These are phyloP conservation scores for Crocallis elinguaria DNA, from an alignment of 2,888 invertebrate genomes.

Conservation along the genomic window DNA sequence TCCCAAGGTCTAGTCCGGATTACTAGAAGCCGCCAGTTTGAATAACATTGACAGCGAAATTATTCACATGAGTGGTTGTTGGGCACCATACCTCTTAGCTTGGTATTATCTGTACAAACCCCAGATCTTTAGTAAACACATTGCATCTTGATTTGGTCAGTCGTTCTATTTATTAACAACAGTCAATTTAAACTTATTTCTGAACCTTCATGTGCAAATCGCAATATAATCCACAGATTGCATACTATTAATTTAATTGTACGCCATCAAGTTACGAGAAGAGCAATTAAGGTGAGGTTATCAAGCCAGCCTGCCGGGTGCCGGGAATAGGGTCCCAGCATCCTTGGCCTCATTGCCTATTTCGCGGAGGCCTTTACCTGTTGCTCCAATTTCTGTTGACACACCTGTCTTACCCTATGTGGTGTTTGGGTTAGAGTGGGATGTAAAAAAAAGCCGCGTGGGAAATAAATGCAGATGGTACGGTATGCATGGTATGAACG, in stretches of 20 bases:
- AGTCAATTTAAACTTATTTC: too few species aligned
- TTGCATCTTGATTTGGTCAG: too few species aligned
- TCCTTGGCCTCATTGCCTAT: constrained; percentile 64
- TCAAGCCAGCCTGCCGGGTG: constrained; percentile 20
- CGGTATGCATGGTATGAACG: too few species aligned
- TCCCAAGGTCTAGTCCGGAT: too few species aligned
- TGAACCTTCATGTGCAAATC: too few species aligned
- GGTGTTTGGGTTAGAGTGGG: constrained; percentile 38
- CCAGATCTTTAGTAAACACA: too few species aligned
- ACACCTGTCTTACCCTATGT: constrained; percentile 48
- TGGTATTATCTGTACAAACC: too few species aligned
- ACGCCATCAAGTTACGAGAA: constrained; percentile 14
- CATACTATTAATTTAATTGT: neutral
- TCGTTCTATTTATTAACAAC: too few species aligned
- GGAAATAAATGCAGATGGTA: constrained; percentile 14
- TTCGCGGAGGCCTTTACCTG: constrained; percentile 57
- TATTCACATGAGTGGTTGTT: too few species aligned
- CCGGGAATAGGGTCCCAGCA: constrained; percentile 35
- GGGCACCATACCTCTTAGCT: too few species aligned
- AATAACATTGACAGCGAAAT: too few species aligned
- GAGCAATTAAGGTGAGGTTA: constrained; percentile 23
- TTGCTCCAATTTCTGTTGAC: constrained; percentile 54
- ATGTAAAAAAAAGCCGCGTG: constrained; percentile 19
- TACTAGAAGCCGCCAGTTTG: too few species aligned
- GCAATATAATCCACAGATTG: neutral